A percentile compares a stretch with the other conserved stretches of the same genome.
Evolutionary conservation across 2,113 vertebrate species (phyloP).

Genomic region (Cercopithecus mona): DNA sequence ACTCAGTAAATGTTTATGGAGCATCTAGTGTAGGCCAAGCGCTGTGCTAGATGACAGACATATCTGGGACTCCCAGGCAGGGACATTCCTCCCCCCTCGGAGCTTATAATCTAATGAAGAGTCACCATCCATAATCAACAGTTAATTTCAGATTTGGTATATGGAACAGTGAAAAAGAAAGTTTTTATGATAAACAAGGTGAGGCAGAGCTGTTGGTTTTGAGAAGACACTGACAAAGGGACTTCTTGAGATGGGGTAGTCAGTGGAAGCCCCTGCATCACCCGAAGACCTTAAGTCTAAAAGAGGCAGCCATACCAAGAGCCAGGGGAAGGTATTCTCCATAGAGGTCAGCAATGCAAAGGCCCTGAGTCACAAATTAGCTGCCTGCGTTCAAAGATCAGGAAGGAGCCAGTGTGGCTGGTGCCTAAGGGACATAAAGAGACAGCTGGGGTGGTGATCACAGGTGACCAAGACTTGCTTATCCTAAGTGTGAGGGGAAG

Average conservation of each 20-base stretch:
- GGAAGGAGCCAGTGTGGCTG: too few relatives aligned
- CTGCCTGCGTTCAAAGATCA: background rate
- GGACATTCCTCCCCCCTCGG: background rate
- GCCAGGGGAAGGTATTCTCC: background rate
- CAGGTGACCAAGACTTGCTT: too few relatives aligned
- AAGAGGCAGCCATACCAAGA: background rate
- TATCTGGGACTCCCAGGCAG: rapidly evolving
- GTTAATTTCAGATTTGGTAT: background rate
- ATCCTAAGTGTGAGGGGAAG: background rate
- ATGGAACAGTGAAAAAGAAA: background rate
- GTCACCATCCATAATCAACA: background rate
- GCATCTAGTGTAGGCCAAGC: background rate
- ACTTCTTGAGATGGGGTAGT: background rate
- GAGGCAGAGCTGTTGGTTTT: background rate
- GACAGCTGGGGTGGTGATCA: background rate
- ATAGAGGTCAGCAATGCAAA: background rate
- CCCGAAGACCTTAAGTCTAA: background rate
- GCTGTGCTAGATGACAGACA: too few relatives aligned
- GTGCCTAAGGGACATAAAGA: rapidly evolving
- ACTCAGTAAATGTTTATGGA: background rate
- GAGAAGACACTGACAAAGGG: background rate
- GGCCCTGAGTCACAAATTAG: background rate
- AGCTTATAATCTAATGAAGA: background rate
- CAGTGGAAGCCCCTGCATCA: background rate
- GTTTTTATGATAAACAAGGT: background rate